phyloP scores from a whole-genome alignment of 2,797 vertebrate species.

The Gymnothorax reevesii region DNA sequence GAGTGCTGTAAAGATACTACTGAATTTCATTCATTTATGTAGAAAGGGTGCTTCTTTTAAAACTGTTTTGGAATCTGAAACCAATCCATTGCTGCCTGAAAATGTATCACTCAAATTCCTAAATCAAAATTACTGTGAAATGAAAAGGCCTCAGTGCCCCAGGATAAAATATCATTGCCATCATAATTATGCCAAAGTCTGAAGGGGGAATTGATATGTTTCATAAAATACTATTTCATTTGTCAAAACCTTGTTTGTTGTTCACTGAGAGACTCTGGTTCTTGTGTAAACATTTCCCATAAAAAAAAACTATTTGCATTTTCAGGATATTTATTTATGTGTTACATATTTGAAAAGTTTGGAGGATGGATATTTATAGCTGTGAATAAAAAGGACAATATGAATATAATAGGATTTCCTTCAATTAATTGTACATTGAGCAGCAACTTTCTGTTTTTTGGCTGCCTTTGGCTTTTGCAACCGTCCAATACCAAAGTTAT shows the following conservation, averaged over 20 bases:
- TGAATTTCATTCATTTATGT: slow-evolving; percentile 25
- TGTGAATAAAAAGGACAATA: slow-evolving; percentile 27
- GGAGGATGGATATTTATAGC: slow-evolving; percentile 8
- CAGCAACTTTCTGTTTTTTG: slow-evolving; percentile 54
- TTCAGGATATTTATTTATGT: slow-evolving; percentile 21
- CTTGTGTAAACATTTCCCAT: slow-evolving; percentile 14
- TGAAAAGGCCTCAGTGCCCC: slow-evolving; percentile 1
- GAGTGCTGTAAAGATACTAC: not conserved
- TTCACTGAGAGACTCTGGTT: slow-evolving; percentile 11
- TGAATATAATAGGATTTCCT: slow-evolving; percentile 49
- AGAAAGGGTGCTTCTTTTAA: slow-evolving; percentile 14
- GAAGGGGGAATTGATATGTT: slow-evolving; percentile 14
- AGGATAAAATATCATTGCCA: not conserved
- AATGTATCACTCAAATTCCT: not conserved
- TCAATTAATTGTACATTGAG: slow-evolving; percentile 47
- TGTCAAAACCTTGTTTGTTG: not conserved
- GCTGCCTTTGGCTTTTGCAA: slow-evolving; percentile 51
- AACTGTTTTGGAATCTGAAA: slow-evolving; percentile 19
- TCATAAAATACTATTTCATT: not conserved
- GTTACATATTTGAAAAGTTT: slow-evolving; percentile 19
- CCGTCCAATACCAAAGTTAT: slow-evolving; percentile 66
- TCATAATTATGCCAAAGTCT: slow-evolving; percentile 17
- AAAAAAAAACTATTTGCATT: slow-evolving; percentile 25
- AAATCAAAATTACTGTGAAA: slow-evolving; percentile 19
- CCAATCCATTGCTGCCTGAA: slow-evolving; percentile 2